These are phyloP conservation scores for Meda fulgida DNA, from an alignment of 2,797 vertebrate genomes.

Conservation along the genomic window DNA sequence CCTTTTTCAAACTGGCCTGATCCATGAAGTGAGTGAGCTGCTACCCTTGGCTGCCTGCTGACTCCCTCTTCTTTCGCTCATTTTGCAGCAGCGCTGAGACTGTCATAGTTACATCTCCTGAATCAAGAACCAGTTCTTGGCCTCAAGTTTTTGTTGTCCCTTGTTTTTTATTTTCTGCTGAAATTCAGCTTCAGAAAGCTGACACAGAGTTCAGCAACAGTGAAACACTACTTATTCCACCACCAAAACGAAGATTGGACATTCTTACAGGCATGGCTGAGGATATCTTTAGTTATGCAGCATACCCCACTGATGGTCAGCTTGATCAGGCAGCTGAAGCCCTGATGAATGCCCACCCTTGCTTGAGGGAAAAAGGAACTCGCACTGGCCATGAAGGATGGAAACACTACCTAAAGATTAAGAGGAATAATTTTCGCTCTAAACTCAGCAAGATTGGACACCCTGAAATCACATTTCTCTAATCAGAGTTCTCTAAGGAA, in stretches of 20 bases:
- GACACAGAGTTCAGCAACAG: no score
- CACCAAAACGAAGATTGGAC: no score
- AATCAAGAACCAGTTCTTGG: no score
- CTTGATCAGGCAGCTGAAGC: slow-evolving; percentile 37
- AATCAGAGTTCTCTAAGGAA: no score
- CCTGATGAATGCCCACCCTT: slow-evolving; percentile 31
- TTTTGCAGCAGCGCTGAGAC: no score
- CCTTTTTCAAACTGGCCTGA: slow-evolving; percentile 3
- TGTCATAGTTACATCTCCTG: no score
- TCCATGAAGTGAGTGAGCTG: slow-evolving; percentile 2
- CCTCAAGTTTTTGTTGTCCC: no score
- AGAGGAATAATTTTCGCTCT: slow-evolving; percentile 21
- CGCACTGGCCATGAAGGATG: slow-evolving; percentile 24
- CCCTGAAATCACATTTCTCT: no score
- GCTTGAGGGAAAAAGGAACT: slow-evolving; percentile 43
- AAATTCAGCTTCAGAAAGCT: no score
- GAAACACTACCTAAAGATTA: slow-evolving; percentile 73
- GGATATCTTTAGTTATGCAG: slow-evolving; percentile 35
- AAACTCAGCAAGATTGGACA: slow-evolving; percentile 5
- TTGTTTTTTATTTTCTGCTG: no score
- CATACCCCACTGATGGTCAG: slow-evolving; percentile 33
- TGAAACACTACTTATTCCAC: background rate
- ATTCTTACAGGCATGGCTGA: slow-evolving; percentile 22
- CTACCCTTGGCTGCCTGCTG: slow-evolving; percentile 15
- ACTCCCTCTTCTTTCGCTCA: background rate